Evolutionary conservation across 53 echinoderm and acorn worm genomes (phyloP).

Genomic region (Echinometra lucunter): DNA sequence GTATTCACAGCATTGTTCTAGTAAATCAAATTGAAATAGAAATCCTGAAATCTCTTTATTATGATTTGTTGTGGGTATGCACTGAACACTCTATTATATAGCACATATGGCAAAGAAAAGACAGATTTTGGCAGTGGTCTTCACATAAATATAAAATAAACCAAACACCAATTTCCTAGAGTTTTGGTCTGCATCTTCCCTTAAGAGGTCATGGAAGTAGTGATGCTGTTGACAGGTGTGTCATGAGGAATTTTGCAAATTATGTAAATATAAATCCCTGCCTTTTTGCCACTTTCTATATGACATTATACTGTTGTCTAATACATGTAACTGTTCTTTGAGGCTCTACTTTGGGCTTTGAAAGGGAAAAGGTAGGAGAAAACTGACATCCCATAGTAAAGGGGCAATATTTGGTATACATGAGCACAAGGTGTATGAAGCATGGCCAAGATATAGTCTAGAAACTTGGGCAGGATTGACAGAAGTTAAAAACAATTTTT

Average conservation of each 20-base stretch:
- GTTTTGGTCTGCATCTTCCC: not conserved
- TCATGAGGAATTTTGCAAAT: not conserved
- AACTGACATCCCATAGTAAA: not conserved
- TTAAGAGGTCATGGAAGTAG: not conserved
- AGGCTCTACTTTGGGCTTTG: too few species aligned
- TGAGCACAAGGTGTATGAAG: not conserved
- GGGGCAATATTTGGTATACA: not conserved
- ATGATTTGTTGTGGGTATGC: not conserved
- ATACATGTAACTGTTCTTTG: too few species aligned
- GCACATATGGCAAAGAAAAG: not conserved
- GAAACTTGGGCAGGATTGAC: not conserved
- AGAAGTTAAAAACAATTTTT: not conserved
- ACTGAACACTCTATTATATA: not conserved
- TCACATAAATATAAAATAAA: not conserved
- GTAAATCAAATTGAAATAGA: not conserved
- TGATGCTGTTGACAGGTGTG: not conserved
- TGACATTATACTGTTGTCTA: not conserved
- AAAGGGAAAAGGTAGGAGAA: not conserved
- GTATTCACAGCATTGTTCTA: not conserved
- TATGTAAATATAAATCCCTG: not conserved
- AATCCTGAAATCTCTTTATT: not conserved
- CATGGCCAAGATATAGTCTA: not conserved
- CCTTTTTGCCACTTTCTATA: not conserved
- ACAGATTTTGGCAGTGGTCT: too few species aligned
- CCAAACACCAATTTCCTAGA: not conserved